Conservation (phyloP, 1,140 invertebrate species). For the Melipona quadrifasciata region DNA sequence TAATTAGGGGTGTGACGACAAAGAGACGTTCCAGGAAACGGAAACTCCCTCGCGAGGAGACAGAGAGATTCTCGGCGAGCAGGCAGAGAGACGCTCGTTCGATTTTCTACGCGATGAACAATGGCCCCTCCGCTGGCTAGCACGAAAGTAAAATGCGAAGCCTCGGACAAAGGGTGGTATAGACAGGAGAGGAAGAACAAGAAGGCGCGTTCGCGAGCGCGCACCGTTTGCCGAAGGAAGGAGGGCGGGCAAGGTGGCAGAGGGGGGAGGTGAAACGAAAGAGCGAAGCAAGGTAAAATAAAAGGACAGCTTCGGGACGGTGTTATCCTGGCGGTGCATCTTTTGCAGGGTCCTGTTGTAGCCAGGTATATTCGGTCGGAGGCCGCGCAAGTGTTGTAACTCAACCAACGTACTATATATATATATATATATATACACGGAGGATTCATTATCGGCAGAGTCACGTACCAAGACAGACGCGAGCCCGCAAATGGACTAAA, state of each 20-base stretch:
- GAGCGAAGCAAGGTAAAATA: constrained; percentile 18
- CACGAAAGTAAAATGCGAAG: constrained; percentile 38
- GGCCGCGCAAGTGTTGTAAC: constrained; percentile 34
- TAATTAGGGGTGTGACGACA: background rate
- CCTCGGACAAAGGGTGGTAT: constrained; percentile 48
- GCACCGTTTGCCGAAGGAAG: background rate
- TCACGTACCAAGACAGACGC: constrained; percentile 42
- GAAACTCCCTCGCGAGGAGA: background rate
- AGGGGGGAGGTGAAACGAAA: background rate
- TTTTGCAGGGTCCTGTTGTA: constrained; percentile 59
- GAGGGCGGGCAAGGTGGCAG: background rate
- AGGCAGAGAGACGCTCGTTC: constrained; percentile 22
- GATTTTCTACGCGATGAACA: constrained; percentile 53
- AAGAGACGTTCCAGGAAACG: background rate
- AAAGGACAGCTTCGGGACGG: constrained; percentile 16
- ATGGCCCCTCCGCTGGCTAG: constrained; percentile 23
- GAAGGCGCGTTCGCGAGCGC: background rate
- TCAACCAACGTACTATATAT: constrained; percentile 2
- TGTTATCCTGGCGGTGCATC: constrained; percentile 56
- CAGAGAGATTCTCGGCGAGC: background rate
- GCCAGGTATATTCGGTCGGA: constrained; percentile 43
- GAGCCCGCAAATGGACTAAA: constrained; percentile 56
- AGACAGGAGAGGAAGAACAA: constrained; percentile 30
- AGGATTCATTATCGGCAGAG: constrained; percentile 53
- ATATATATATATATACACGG: background rate